Percentiles rank a stretch among this genome's conserved stretches.
Evolutionary conservation across 2,113 vertebrate species (phyloP).

Genomic region (Xenus cinereus): DNA sequence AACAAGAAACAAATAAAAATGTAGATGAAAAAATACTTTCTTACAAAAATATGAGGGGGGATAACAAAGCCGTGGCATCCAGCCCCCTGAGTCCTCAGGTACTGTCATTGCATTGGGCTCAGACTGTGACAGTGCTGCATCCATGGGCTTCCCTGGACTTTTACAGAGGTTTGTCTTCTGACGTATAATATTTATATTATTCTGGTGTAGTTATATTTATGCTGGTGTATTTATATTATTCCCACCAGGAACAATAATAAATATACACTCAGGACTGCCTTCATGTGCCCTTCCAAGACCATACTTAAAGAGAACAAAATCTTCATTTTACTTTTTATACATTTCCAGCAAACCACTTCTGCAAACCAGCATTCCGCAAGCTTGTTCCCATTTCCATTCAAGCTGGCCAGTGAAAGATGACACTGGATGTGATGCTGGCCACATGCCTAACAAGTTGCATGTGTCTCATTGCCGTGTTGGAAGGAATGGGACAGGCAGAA

Average conservation of each 20-base stretch:
- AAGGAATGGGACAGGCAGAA: not conserved
- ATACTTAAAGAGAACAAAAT: not conserved
- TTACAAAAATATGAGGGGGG: not conserved
- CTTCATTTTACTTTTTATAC: not conserved
- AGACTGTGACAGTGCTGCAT: not conserved
- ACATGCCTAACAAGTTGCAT: not conserved
- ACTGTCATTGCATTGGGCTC: not conserved
- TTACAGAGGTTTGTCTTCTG: not conserved
- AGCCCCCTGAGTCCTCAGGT: not conserved
- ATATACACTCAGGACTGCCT: not conserved
- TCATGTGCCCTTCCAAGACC: not conserved
- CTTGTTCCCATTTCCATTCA: not conserved
- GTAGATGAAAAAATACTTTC: not conserved
- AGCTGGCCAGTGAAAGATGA: not conserved
- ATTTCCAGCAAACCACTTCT: not conserved
- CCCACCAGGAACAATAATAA: not conserved
- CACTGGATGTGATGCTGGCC: not conserved
- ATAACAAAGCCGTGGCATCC: not conserved
- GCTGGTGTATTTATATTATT: not conserved
- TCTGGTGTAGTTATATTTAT: not conserved
- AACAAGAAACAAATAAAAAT: not conserved
- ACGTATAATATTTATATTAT: not conserved
- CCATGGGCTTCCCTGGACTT: not conserved
- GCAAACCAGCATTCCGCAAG: not conserved
- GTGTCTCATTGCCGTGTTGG: not conserved